Conservation (phyloP, 2,888 invertebrate species). For the Schizaphis graminum region DNA sequence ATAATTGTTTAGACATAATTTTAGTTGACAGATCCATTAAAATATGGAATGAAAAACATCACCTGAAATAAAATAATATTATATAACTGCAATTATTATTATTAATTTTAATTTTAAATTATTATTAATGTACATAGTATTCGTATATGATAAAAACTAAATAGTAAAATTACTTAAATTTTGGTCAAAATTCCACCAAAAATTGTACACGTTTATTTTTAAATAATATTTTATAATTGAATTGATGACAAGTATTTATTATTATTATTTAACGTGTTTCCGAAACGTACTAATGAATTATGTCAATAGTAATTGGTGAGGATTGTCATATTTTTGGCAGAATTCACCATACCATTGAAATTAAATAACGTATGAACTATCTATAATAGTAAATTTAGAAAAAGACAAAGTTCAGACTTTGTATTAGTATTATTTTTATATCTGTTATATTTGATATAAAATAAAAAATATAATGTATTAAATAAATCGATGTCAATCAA, state of each 20-base stretch:
- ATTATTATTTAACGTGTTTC: not conserved
- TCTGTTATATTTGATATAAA: too few relatives aligned
- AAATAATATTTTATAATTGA: not conserved
- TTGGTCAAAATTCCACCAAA: not conserved
- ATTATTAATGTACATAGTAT: not conserved
- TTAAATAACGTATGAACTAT: not conserved
- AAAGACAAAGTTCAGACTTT: not conserved
- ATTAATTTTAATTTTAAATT: too few relatives aligned
- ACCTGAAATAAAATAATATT: not conserved
- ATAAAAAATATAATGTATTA: too few relatives aligned
- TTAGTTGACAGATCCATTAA: too few relatives aligned
- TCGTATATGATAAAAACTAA: not conserved
- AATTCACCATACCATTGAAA: not conserved
- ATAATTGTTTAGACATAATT: not conserved
- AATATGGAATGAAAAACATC: not conserved
- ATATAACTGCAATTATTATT: not conserved
- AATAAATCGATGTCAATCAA: not conserved
- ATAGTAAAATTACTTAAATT: not conserved
- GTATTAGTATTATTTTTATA: not conserved
- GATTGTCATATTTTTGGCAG: not conserved
- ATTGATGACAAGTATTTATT: not conserved
- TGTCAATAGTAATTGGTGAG: not conserved
- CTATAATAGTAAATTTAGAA: not conserved
- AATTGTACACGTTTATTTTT: not conserved
- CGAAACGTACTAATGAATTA: not conserved